These are phyloP conservation scores for Diaperis boleti DNA, from an alignment of 2,888 invertebrate species.

Conservation along the genomic window DNA sequence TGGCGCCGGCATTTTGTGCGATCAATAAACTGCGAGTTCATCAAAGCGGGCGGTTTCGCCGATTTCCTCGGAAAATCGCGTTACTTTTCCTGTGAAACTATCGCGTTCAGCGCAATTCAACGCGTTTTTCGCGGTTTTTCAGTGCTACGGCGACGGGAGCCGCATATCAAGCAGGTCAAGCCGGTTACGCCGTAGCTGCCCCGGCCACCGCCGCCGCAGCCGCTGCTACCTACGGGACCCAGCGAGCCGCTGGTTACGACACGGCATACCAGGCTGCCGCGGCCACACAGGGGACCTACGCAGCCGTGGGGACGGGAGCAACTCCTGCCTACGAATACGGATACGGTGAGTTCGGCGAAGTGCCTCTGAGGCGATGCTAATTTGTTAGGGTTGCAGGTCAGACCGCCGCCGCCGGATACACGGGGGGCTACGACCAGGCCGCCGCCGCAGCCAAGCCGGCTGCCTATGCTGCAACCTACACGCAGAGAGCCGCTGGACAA, in stretches of 20 bases:
- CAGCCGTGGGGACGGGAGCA: constrained; percentile 67
- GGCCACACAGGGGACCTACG: constrained; percentile 80
- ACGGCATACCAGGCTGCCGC: constrained; percentile 87
- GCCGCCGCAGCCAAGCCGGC: constrained; percentile 74
- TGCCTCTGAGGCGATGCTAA: not conserved
- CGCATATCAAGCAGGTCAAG: constrained; percentile 85
- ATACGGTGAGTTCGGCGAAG: constrained; percentile 69
- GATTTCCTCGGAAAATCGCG: not conserved
- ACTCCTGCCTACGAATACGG: constrained; percentile 78
- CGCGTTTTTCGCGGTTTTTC: constrained; percentile 49
- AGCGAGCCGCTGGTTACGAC: constrained; percentile 85
- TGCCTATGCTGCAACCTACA: constrained; percentile 79
- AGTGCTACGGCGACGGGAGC: constrained; percentile 80
- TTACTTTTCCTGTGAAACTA: not conserved
- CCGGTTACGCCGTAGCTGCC: constrained; percentile 86
- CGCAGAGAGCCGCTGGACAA: constrained; percentile 68
- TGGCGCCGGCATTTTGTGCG: constrained; percentile 65
- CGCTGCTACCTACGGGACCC: constrained; percentile 86
- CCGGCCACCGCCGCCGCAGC: constrained; percentile 86
- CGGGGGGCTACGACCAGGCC: constrained; percentile 72
- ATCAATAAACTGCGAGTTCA: constrained; percentile 60
- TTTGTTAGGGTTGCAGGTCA: constrained; percentile 73
- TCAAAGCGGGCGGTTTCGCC: constrained; percentile 43
- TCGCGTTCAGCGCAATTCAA: not conserved
- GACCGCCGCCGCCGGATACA: constrained; percentile 74